Percentiles rank a stretch among this genome's conserved stretches.
phyloP scores from a whole-genome alignment of 1,140 invertebrate species.

The Hylyphantes graminicola region DNA sequence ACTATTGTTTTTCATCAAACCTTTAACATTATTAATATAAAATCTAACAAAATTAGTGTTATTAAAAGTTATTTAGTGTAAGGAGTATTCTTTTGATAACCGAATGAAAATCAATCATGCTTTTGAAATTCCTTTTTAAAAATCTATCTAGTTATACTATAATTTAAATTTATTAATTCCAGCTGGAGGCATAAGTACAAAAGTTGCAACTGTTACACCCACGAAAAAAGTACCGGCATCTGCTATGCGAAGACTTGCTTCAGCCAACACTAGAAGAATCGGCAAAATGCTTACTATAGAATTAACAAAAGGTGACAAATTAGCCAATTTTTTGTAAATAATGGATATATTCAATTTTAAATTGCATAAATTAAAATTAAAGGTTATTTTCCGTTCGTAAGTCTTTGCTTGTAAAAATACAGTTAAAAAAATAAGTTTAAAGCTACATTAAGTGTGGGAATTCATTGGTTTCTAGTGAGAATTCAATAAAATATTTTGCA shows the following conservation, averaged over 20 bases:
- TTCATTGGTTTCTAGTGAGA: too few relatives aligned
- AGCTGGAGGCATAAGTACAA: conserved; percentile 46
- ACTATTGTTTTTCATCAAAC: too few relatives aligned
- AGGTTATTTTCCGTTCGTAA: too few relatives aligned
- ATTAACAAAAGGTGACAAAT: conserved; percentile 75
- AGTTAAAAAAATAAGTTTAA: not conserved
- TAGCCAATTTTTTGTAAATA: not conserved
- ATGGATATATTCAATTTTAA: too few relatives aligned
- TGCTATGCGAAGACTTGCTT: conserved; percentile 42
- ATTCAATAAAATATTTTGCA: too few relatives aligned
- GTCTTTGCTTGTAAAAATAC: too few relatives aligned
- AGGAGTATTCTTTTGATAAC: too few relatives aligned
- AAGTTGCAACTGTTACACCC: conserved; percentile 56
- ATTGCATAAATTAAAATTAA: too few relatives aligned
- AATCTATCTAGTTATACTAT: not conserved
- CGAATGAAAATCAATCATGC: too few relatives aligned
- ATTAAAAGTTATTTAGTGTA: too few relatives aligned
- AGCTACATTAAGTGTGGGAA: not conserved
- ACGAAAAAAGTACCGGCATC: conserved; percentile 53
- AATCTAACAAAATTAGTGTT: too few relatives aligned
- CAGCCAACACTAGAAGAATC: conserved; percentile 79
- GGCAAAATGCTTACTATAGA: conserved; percentile 70
- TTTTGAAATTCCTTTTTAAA: not conserved
- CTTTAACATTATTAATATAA: too few relatives aligned
- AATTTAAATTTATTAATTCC: not conserved